Base-by-base conservation (phyloP, 1,140 invertebrate species). In the Drosophila quadrilineata region DNA sequence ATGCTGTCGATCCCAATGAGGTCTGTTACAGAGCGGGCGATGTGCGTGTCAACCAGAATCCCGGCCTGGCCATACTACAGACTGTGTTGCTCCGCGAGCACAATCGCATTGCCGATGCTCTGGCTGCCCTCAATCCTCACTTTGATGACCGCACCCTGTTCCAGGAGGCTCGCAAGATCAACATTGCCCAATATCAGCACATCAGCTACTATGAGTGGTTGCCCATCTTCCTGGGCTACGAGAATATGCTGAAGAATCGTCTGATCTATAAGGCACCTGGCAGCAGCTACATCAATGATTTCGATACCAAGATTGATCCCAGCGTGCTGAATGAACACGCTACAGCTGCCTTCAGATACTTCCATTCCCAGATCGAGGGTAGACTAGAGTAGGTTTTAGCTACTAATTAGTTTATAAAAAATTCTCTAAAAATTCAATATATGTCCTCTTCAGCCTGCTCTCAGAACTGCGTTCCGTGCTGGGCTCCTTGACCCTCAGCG, bases 151-250 rank as follows among this genome's bases (percentile, higher is more conserved):
- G 97, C 88, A 95, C 92, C 0, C 88, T 95, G 2, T 98, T 94
- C 90, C 97, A 99, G 89, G 97, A 98, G 90, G 92, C 96, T 0
- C 91, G 97, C 53, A 92, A 94, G 64, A 96, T 98, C 41, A 90
- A 92, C 49, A 94, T 94, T 31, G 96, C 95, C 1, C 91, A 95
- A 80, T 92, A 95, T 77, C 96, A 98, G 89, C 93, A 96, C n/a
- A 95, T 98, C 24, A 93, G 94, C 19, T 98, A 96, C 77, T 95
- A 95, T 67, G 96, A 97, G 90, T 97, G 94, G 92, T 88, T 98
- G 8, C 96, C 96, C 2, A 93, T 96, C 46, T 93, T 97, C 48
- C 91, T 96, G 35, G 94, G 94, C 4, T 71, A 84, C 3, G 91
- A 95, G 45, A 94, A 94, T 79, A 92, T 94, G 76, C 82, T 93